Base-by-base conservation (phyloP, 2,888 invertebrate genomes). In the Pandemis cinnamomeana region DNA sequence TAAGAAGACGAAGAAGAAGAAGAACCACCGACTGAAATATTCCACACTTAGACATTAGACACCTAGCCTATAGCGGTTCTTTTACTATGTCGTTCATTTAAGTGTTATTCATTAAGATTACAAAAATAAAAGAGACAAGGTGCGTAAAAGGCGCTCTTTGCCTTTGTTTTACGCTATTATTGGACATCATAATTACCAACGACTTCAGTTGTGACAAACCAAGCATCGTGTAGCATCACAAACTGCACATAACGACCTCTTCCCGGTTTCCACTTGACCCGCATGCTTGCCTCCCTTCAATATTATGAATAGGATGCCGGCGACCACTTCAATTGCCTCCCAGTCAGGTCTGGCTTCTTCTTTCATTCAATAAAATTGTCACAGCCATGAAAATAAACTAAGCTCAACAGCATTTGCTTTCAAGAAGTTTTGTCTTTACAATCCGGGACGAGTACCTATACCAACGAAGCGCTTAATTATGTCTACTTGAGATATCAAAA, bases 221-320 rank as follows among this genome's bases (percentile, higher is more conserved):
- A 27, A 58, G 58, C 58, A 27, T 15, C 48, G 27, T 36, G 27
- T 5, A 15, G 58, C 7, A 15, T 58, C 27, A 58, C 58, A 27
- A 71, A 53, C 60, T 60, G 67, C 67, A 55, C 63, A 72, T 69
- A 72, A 72, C 58, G 63, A 69, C 48, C 72, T 68, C 62, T 72
- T 51, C 61, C 48, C 36, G 58, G 66, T 46, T 27, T 4, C 68
- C 58, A 72, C 68, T 72, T 72, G 72, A 72, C 72, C 72, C 68
- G 68, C 63, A 20, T 62, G 72, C 67, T 72, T 68, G 58, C 55
- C 46, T 72, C 62, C 61, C 55, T 72, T 68, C 68, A 68, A 68
- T 72, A 72, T 69, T 67, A 63, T 72, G 72, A 72, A 72, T 72
- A 63, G 72, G 63, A 72, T 63, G 68, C 72, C 55, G 42, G 58